Evolutionary conservation across 2,888 invertebrate genomes (phyloP).

Genomic region (Oscheius sp.): DNA sequence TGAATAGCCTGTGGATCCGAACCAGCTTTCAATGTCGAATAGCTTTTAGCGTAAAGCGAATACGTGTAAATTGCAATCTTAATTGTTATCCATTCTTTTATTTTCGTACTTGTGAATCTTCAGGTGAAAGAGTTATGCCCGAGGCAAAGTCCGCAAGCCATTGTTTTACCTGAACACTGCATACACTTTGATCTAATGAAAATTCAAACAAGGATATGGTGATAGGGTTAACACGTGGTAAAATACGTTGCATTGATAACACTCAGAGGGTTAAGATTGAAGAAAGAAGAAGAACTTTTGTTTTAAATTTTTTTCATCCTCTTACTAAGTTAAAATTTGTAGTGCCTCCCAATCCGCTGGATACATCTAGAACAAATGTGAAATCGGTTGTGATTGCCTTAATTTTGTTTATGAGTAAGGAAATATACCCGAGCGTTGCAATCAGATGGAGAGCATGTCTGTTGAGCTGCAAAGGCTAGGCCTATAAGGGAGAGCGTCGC

Average conservation of each 20-base stretch:
- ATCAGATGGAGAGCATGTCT: constrained; percentile 23
- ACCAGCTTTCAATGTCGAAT: constrained; percentile 31
- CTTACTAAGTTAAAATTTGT: constrained; percentile 17
- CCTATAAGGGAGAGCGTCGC: not conserved
- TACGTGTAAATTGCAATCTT: constrained; percentile 44
- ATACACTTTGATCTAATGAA: too few species aligned
- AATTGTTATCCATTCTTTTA: not conserved
- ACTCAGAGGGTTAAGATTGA: not conserved
- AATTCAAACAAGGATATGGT: not conserved
- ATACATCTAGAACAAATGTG: constrained; percentile 28
- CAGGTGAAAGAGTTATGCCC: constrained; percentile 40
- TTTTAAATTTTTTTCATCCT: too few species aligned
- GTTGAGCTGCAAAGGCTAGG: not conserved
- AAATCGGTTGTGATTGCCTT: constrained; percentile 29
- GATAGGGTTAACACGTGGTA: constrained; percentile 12
- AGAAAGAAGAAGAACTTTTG: not conserved
- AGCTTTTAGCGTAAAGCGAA: constrained; percentile 33
- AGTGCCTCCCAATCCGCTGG: constrained; percentile 9
- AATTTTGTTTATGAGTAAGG: too few species aligned
- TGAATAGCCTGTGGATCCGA: constrained; percentile 32
- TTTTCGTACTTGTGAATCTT: constrained; percentile 38
- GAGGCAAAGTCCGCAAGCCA: constrained; percentile 37
- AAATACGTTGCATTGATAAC: not conserved
- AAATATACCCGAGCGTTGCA: constrained; percentile 13
- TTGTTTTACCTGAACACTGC: constrained; percentile 33